Base-by-base conservation (phyloP, 2,113 vertebrate genomes). In the Pimephales promelas region DNA sequence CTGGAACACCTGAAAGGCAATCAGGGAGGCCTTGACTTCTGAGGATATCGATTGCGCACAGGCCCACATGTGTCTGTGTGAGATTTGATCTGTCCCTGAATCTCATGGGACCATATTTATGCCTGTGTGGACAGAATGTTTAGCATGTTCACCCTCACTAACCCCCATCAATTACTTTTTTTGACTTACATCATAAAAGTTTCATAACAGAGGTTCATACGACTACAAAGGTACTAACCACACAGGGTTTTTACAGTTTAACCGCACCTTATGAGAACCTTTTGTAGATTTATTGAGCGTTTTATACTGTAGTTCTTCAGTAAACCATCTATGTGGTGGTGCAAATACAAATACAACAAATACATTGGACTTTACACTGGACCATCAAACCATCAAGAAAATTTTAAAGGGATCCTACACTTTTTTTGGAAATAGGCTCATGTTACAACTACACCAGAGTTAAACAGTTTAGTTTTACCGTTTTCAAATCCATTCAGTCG, bases 11-110 rank as follows among this genome's bases (percentile, higher is more conserved):
- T 70, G 82, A 57, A 78, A 78, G 82, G 74, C 62, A 57, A 70
- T 84, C 82, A 84, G 61, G 49, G n/a, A 78, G 47, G 82, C 64
- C 47, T 18, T 36, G 34, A 40, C 74, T 70, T 36, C 6, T 20
- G 74, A 11, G 73, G 61, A 62, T 56, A 78, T 84, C 54, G 49
- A 84, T 70, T 54, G 82, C 56, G 31, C 31, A 18, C 47, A 31
- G 9, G 43, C 59, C 18, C 6, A 43, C 2, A 0, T 83, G 73
- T 84, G 34, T 84, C n/a, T 54, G 57, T 64, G 47, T 54, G 61
- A 31, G 61, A 49, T 79, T 45, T 64, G 57, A 79, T 52, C 59
- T 64, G 57, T 49, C 24, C 40, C 40, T 9, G 61, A 49, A 11
- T 64, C 59, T 66, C 43, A 22, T 66, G 59, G 16, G 40, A 1